Evolutionary conservation across 2,888 invertebrate genomes (phyloP), one percentile per base, ranked within the genome.

Genomic region (Corbicula japonica): DNA sequence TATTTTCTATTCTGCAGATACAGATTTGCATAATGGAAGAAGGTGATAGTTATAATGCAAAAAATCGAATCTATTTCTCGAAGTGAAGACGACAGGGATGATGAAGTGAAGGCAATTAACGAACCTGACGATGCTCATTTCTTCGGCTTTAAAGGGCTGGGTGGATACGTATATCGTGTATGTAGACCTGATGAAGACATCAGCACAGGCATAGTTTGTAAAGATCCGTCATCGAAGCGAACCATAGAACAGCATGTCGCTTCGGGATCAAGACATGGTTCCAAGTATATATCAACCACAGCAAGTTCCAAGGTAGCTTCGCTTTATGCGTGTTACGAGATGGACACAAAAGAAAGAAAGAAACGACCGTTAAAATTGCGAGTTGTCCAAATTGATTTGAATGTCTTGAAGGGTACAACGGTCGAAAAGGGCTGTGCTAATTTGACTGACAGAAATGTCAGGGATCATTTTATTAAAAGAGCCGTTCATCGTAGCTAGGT

Each of bases 381-480:
- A 46, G 21, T 46, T 15, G 46, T 46, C 5, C 4, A 46, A 46
- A 46, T 46, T 10, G 5, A 4, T 8, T 5, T 46, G 5, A 4
- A 46, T 21, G 15, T 8, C 18, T 21, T 46, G 18, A 21, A 5
- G 18, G 46, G 46, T 21, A 46, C 46, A 4, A 4, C 18, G 21
- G 5, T 4, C 4, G 46, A 46, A 18, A 46, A 46, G 46, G 21
- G 21, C 4, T 46, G 46, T 18, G 21, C 21, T 21, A 46, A 46
- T 46, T 21, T 46, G 4, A 21, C n/a, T 15, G 15, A 46, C 21
- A 46, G 21, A 46, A 21, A 46, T 21, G 46, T 46, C 4, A 4
- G 46, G 18, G 46, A 46, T 21, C 46, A 46, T 18, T 46, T 46
- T 15, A 46, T 46, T 46, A 46, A 46, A 46, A 21, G 46, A 21